phyloP scores from a whole-genome alignment of 2,113 vertebrate genomes.

The Gallinago undulata region DNA sequence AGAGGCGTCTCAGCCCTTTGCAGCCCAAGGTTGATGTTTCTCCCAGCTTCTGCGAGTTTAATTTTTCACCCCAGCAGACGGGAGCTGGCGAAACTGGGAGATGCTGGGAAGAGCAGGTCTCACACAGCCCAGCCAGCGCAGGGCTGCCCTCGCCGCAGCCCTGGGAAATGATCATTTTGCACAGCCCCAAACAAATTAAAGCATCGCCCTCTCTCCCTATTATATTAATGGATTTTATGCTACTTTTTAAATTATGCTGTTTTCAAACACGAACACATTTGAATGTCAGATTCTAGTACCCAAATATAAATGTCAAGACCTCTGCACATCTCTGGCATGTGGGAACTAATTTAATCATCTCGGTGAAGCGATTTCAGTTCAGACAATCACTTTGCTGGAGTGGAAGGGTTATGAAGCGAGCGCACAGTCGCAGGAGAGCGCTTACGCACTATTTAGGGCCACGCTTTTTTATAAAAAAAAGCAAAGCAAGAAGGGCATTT shows the following conservation, averaged over 20 bases:
- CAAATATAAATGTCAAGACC: slow-evolving; percentile 65
- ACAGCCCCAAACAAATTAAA: not conserved
- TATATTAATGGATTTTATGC: slow-evolving; percentile 53
- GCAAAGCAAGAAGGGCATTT: not conserved
- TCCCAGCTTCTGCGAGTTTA: not conserved
- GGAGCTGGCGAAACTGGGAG: not conserved
- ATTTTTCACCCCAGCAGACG: not conserved
- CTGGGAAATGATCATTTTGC: not conserved
- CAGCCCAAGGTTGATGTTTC: not conserved
- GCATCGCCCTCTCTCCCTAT: not conserved
- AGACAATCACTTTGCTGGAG: slow-evolving; percentile 50
- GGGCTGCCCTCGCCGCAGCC: not conserved
- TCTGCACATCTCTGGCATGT: slow-evolving; percentile 37
- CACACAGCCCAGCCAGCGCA: not conserved
- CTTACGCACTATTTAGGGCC: not conserved
- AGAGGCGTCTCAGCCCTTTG: not conserved
- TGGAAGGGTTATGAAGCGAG: slow-evolving; percentile 54
- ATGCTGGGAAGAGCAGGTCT: not conserved
- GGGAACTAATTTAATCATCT: slow-evolving; percentile 70
- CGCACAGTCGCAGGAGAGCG: not conserved
- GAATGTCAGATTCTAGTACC: slow-evolving; percentile 56
- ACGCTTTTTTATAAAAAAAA: not conserved
- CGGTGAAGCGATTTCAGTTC: slow-evolving; percentile 45
- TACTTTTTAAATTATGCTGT: slow-evolving; percentile 46
- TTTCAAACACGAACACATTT: slow-evolving; percentile 59